Evolutionary conservation across 2,797 vertebrate species (phyloP).

Genomic region (Petrocephalus sullivani): DNA sequence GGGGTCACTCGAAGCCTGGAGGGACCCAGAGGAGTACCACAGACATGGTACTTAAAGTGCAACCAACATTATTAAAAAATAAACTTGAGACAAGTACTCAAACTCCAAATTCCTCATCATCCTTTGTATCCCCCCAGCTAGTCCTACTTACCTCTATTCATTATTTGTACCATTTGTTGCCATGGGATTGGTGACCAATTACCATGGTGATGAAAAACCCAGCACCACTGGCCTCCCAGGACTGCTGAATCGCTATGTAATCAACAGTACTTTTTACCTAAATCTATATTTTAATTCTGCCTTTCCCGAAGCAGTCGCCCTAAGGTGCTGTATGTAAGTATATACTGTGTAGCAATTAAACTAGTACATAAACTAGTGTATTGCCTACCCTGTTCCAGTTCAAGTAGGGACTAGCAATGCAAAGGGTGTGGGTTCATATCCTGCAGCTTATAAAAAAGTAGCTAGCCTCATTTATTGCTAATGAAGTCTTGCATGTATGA

Average conservation of each 20-base stretch:
- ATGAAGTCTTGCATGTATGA: neutral
- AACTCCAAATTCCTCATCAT: neutral
- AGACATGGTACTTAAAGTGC: neutral
- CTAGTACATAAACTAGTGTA: neutral
- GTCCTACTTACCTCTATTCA: neutral
- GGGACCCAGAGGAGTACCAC: neutral
- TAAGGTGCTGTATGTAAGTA: neutral
- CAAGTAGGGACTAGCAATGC: neutral
- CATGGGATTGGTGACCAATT: neutral
- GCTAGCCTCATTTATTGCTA: neutral
- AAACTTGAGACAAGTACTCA: neutral
- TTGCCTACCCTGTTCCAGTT: neutral
- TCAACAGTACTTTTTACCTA: neutral
- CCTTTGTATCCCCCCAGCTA: neutral
- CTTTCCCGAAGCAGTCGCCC: neutral
- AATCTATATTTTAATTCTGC: neutral
- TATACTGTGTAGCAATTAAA: neutral
- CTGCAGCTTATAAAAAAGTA: neutral
- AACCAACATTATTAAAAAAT: slow-evolving; percentile 1
- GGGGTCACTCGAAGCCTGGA: neutral
- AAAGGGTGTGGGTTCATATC: neutral
- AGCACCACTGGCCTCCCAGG: neutral
- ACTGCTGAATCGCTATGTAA: neutral
- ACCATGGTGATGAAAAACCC: neutral
- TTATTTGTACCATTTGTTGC: neutral